These are phyloP conservation scores for Spatulosminthurus flaviceps DNA, from an alignment of 2,888 invertebrate genomes.

Conservation along the genomic window DNA sequence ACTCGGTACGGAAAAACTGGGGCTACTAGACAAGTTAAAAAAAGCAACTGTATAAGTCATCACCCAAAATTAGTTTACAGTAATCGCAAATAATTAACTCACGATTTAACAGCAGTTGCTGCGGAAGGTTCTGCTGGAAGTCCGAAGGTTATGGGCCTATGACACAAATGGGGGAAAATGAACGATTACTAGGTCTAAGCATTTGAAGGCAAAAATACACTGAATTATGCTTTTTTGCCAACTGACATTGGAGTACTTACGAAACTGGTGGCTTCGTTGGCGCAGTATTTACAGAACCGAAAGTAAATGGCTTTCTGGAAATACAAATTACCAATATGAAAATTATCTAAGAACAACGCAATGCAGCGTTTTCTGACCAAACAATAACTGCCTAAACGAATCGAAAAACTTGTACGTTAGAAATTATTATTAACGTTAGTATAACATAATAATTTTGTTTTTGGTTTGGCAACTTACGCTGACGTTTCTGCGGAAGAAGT, in stretches of 20 bases:
- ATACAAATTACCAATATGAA: too few relatives aligned
- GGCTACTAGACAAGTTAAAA: neutral
- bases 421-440: too few relatives aligned
- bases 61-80: neutral
- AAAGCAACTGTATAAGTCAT: neutral
- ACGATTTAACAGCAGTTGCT: constrained; percentile 38
- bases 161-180: too few relatives aligned
- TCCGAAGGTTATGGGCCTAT: constrained; percentile 32
- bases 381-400: too few relatives aligned
- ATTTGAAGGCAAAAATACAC: too few relatives aligned
- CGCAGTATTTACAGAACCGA: neutral
- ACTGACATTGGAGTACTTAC: neutral
- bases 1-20: neutral
- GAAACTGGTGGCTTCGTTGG: neutral
- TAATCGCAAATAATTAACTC: neutral
- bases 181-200: too few relatives aligned
- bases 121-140: constrained; percentile 32
- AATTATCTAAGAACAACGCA: neutral
- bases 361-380: too few relatives aligned
- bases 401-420: too few relatives aligned
- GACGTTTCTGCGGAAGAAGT: neutral
- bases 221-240: neutral
- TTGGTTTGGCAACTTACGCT: too few relatives aligned
- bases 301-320: constrained; percentile 5
- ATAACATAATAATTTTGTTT: too few relatives aligned